These are phyloP conservation scores for Notamacropus eugenii DNA, from an alignment of 2,797 vertebrate genomes.

Conservation along the genomic window DNA sequence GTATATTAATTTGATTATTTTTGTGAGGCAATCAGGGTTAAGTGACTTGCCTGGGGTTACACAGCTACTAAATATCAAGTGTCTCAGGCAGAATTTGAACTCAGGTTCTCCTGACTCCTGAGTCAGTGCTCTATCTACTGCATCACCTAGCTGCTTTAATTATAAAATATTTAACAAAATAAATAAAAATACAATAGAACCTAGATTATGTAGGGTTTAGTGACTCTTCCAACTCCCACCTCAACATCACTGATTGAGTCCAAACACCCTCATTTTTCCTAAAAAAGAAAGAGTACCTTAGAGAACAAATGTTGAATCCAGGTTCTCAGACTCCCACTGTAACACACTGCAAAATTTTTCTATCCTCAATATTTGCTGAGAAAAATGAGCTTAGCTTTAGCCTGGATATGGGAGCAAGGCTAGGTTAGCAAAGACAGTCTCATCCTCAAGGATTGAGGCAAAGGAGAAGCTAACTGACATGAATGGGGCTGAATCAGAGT, in stretches of 20 bases:
- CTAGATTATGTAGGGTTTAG: background rate
- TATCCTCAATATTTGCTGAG: background rate
- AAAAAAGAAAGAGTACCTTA: background rate
- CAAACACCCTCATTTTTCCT: background rate
- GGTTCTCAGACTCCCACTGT: background rate
- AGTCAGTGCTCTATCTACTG: too few species aligned
- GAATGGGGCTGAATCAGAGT: background rate
- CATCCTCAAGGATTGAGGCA: background rate
- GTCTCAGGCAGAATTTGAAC: too few species aligned
- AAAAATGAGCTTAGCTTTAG: background rate
- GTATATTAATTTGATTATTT: too few species aligned
- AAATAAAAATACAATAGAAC: background rate
- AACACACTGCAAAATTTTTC: background rate
- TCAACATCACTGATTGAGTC: background rate
- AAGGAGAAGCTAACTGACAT: background rate
- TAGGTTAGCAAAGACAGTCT: background rate
- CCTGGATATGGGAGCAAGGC: background rate
- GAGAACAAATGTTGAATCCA: background rate
- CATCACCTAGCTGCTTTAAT: too few species aligned
- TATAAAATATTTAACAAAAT: background rate
- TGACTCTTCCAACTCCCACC: background rate
- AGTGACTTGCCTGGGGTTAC: too few species aligned
- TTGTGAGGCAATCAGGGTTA: too few species aligned
- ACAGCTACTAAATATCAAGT: too few species aligned
- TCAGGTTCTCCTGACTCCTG: too few species aligned